A percentile compares a stretch with the other conserved stretches of the same genome.
These are phyloP conservation scores for Narcine bancroftii DNA, from an alignment of 2,113 vertebrate genomes.

Conservation along the genomic window DNA sequence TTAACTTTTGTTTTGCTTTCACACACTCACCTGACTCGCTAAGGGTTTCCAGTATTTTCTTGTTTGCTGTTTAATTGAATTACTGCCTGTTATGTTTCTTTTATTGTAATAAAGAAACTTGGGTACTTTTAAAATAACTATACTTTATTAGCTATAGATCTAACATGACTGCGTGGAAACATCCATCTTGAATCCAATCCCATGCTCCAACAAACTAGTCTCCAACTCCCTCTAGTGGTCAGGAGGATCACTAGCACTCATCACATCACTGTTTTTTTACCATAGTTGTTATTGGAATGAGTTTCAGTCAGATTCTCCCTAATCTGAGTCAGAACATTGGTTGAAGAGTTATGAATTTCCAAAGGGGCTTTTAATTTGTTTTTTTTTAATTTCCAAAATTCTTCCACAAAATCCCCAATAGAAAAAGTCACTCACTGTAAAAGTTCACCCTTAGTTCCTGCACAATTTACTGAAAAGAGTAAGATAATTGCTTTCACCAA, in stretches of 20 bases:
- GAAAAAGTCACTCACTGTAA: not conserved
- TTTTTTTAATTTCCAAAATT: not conserved
- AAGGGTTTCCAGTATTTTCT: no score
- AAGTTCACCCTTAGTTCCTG: not conserved
- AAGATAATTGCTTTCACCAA: not conserved
- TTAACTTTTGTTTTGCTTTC: no score
- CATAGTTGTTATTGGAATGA: not conserved
- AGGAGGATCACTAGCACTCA: no score
- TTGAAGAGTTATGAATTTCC: not conserved
- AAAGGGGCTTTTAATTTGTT: not conserved
- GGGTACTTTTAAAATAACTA: no score
- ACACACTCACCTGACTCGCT: no score
- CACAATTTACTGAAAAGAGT: not conserved
- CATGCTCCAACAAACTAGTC: no score
- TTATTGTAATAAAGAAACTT: no score
- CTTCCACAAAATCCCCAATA: not conserved
- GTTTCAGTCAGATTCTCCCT: not conserved
- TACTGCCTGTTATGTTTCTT: no score
- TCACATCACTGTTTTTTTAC: not conserved
- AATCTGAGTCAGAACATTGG: not conserved
- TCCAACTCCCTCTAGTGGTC: no score
- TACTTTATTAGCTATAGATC: no score
- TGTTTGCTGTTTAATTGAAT: not conserved
- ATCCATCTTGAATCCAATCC: no score
- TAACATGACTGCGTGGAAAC: no score